Base-by-base conservation (phyloP, 2,797 vertebrate genomes). In the Cirrhinus molitorella region DNA sequence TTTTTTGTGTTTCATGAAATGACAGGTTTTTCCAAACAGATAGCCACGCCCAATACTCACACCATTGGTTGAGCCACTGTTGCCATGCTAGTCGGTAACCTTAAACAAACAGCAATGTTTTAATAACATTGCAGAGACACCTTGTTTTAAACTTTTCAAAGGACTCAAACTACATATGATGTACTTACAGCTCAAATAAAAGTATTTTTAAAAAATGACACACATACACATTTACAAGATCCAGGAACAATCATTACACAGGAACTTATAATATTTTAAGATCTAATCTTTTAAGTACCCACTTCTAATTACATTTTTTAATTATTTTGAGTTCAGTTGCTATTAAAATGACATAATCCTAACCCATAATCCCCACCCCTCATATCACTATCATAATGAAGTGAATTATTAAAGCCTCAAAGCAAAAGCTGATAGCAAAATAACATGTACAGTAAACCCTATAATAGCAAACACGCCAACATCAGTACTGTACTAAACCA, bases 401-500 rank as follows among this genome's bases (percentile, higher is more conserved):
- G n/a, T 57, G 66, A 55, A 76, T 67, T 55, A 72, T 73, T 81
- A 63, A 81, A 63, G 55, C 55, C 63, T 80, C 49, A 28, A 57
- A 70, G 66, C 49, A 25, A 45, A 81, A 73, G 25, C 80, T 73
- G 40, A 49, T 63, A 71, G 68, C 43, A 63, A 73, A 49, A 81
- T 61, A 37, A 21, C 55, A 73, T 16, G 68, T 81, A 81, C 68
- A 73, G 68, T 81, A 81, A 63, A 81, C 25, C 79, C 19, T 71
- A 59, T 71, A 71, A 80, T 71, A 71, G 37, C 53, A 59, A 72
- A 47, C 37, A 80, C 55, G 14, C 68, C 68, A 73, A 63, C 80
- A 81, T 65, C 68, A 65, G 21, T 81, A 81, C 80, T 73, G 80
- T 81, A 68, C 78, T 70, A 51, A 57, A 63, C 57, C 68, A 63